Conservation (phyloP, 2,113 vertebrate genomes). For the Engraulis encrasicolus region DNA sequence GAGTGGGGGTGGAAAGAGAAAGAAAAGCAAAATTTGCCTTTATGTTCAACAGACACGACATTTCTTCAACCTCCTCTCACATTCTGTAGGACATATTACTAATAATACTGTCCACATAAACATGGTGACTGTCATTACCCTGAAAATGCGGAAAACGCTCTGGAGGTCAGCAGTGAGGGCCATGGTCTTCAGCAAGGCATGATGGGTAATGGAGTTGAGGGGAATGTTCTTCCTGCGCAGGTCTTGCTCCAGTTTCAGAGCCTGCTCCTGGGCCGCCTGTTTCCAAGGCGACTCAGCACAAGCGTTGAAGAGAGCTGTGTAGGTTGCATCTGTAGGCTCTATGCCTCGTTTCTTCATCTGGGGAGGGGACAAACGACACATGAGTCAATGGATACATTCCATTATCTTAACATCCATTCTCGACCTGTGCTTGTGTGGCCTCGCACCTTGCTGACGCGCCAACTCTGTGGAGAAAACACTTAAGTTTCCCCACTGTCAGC, state of each 20-base stretch:
- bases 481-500: no score
- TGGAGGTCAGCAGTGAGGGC: constrained; percentile 83
- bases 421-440: no score
- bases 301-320: constrained; percentile 93
- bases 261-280: constrained; percentile 81
- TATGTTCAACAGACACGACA: not conserved
- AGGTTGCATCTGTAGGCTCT: constrained; percentile 81
- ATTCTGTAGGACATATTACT: not conserved
- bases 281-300: constrained; percentile 87
- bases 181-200: constrained; percentile 85
- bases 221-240: constrained; percentile 76
- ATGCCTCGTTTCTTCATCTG: constrained; percentile 95
- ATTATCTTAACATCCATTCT: no score
- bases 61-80: not conserved
- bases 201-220: constrained; percentile 85
- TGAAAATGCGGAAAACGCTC: constrained; percentile 83
- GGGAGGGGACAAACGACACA: constrained; percentile 21
- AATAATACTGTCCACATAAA: not conserved
- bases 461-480: no score
- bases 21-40: not conserved
- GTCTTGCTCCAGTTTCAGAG: constrained; percentile 83
- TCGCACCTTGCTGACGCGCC: no score
- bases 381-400: no score
- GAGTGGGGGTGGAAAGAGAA: no score
- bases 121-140: constrained; percentile 68